Conservation (phyloP, 2,797 vertebrate genomes). For the Crenichthys baileyi region DNA sequence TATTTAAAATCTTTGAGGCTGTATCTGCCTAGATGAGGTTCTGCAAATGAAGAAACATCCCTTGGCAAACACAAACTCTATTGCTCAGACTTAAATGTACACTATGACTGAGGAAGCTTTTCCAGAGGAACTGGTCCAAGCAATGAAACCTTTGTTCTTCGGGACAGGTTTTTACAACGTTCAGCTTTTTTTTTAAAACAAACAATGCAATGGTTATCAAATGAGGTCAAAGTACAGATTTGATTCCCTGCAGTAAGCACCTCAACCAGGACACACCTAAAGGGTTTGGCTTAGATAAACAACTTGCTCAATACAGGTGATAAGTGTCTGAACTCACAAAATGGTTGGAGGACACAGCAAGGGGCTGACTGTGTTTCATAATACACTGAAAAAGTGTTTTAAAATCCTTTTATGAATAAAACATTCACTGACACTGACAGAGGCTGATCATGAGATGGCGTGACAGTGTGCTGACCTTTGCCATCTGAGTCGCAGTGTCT, state of each 20-base stretch:
- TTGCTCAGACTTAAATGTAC: conserved; percentile 12
- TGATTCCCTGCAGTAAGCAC: background rate
- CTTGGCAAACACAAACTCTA: background rate
- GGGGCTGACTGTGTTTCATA: background rate
- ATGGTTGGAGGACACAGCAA: background rate
- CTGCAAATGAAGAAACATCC: background rate
- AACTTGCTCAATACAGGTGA: background rate
- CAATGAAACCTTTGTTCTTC: background rate
- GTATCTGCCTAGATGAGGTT: background rate
- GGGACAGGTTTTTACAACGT: conserved; percentile 4
- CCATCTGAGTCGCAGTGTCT: conserved; percentile 83
- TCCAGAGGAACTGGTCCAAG: background rate
- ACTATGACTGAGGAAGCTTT: background rate
- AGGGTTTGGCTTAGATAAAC: background rate
- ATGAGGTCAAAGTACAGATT: conserved; percentile 52
- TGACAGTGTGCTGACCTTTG: conserved; percentile 78
- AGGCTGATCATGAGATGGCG: background rate
- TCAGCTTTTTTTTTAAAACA: conserved; percentile 5
- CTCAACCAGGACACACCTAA: conserved; percentile 36
- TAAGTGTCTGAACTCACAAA: background rate
- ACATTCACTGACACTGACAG: background rate
- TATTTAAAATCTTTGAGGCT: background rate
- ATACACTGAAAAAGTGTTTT: background rate
- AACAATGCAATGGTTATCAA: conserved; percentile 19
- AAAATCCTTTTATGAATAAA: background rate